Evolutionary conservation across 2,888 invertebrate genomes (phyloP), one percentile per base, ranked within the genome.

Genomic region (Imbricaverruca yamaguchii): DNA sequence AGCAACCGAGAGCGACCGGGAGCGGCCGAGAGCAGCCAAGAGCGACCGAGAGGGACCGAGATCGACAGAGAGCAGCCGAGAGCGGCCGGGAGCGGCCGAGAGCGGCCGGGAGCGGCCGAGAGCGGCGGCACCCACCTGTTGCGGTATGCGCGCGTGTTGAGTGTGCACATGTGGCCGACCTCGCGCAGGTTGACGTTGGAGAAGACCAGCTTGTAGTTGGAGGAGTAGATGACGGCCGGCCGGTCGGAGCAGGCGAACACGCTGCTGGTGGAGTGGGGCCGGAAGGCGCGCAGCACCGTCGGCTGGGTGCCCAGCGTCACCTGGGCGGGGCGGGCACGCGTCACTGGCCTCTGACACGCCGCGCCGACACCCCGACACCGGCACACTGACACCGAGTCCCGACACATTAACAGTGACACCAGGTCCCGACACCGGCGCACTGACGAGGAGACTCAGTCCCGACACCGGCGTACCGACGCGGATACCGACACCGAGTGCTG

Each of bases 191-290:
- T 97, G 3, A 97, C 98, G 88, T 98, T 98, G n/a, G 97, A 97
- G 88, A 98, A 98, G 7, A 98, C 97, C 61, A 98, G 90, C 88
- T 98, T 98, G 87, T 97, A 96, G 89, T 98, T 98, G n/a, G 97
- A 97, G 10, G 97, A 98, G 89, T 98, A 99, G 84, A 99, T 98
- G 21, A 99, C 98, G 0, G 98, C 98, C 0, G 98, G 98, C 80
- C 98, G 91, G 88, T 99, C 98, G 0, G 97, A 98, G 87, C 99
- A 99, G 53, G 98, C 99, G 89, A 99, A 99, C 63, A 99, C 97
- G 87, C 98, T 98, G 23, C 94, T 95, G 0, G 97, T 97, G 21
- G 95, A 93, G 81, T 94, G 90, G 0, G 95, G 94, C 84, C 93
- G 91, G 87, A 99, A 98, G 12, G 95, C 94, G 83, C 93, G 91